A percentile compares a stretch with the other conserved stretches of the same genome.
phyloP scores from a whole-genome alignment of 2,797 vertebrate genomes.

The Acanthurus tractus region DNA sequence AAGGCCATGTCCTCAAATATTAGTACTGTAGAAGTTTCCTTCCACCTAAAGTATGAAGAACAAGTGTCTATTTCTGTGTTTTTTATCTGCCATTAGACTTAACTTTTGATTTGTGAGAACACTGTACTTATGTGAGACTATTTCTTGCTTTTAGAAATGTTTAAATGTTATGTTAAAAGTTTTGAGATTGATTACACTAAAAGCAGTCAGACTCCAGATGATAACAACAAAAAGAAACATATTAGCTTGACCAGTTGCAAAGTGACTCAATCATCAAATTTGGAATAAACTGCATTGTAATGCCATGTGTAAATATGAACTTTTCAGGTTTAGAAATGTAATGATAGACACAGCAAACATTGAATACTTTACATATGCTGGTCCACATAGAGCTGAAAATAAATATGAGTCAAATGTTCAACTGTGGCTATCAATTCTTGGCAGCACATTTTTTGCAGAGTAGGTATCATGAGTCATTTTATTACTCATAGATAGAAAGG shows the following conservation, averaged over 20 bases:
- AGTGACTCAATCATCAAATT: neutral
- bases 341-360: neutral
- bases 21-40: constrained; percentile 30
- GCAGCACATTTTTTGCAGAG: constrained; percentile 21
- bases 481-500: constrained; percentile 16
- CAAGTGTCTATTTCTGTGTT: constrained; percentile 16
- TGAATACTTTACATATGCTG: neutral
- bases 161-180: neutral
- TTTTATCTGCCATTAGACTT: neutral
- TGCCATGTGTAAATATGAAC: neutral
- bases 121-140: neutral
- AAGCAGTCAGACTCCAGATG: neutral
- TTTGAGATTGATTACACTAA: constrained; percentile 10
- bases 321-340: neutral
- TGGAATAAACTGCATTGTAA: neutral
- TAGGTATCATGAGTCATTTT: constrained; percentile 12
- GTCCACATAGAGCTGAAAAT: neutral
- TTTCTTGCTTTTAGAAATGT: neutral
- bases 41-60: constrained; percentile 15
- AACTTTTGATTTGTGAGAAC: constrained; percentile 3
- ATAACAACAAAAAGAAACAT: neutral
- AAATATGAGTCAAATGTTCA: constrained; percentile 19
- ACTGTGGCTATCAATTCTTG: constrained; percentile 12
- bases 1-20: constrained; percentile 59
- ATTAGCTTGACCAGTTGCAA: neutral